These are phyloP conservation scores for Melitaea athalia DNA, from an alignment of 2,888 invertebrate genomes.

Conservation along the genomic window DNA sequence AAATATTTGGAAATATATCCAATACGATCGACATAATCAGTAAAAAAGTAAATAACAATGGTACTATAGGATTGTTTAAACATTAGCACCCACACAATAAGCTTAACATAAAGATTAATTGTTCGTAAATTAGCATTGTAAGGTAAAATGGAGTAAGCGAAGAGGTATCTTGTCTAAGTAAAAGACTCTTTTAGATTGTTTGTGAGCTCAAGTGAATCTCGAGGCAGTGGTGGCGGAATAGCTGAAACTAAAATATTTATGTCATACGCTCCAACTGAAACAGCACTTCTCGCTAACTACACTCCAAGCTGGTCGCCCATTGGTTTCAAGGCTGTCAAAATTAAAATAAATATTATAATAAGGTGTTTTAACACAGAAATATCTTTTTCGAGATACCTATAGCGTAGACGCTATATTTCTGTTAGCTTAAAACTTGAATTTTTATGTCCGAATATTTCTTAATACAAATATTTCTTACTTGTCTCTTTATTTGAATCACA, in stretches of 20 bases:
- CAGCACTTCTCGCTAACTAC: constrained; percentile 25
- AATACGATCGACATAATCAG: neutral
- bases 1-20: no score
- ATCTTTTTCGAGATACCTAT: neutral
- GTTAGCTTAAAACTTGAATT: no score
- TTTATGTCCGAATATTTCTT: no score
- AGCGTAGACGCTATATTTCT: no score
- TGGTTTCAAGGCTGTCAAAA: constrained; percentile 1
- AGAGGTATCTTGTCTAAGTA: constrained; percentile 51
- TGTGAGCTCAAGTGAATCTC: constrained; percentile 50
- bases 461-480: no score
- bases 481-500: no score
- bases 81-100: neutral
- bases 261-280: constrained; percentile 31
- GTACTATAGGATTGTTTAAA: neutral
- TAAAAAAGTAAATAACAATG: neutral
- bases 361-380: neutral
- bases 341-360: constrained; percentile 14
- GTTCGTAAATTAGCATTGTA: constrained; percentile 35
- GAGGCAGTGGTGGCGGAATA: constrained; percentile 47
- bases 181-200: constrained; percentile 60
- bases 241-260: constrained; percentile 44
- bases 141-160: constrained; percentile 44
- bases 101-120: constrained; percentile 26
- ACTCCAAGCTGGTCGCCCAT: constrained; percentile 5